Conservation (phyloP, 2,797 vertebrate species). For the Hippoglossus hippoglossus region DNA sequence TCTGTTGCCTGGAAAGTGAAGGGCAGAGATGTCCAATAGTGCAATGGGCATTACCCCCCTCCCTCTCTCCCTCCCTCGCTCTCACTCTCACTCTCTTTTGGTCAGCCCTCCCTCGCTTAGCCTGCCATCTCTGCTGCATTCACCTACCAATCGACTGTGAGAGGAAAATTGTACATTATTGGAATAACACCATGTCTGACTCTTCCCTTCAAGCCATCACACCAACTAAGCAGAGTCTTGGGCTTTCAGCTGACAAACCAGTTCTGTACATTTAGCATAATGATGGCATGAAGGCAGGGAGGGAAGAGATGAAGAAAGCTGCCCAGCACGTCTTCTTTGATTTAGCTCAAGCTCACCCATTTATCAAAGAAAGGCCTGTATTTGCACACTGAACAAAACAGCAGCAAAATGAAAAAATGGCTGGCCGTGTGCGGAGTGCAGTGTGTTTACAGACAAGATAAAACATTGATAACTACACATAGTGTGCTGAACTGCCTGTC, state of each 20-base stretch:
- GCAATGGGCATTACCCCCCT: slow-evolving; percentile 56
- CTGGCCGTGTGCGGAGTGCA: slow-evolving; percentile 45
- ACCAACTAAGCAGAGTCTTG: slow-evolving; percentile 52
- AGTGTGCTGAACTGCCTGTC: slow-evolving; percentile 62
- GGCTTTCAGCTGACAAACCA: slow-evolving; percentile 69
- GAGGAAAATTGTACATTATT: slow-evolving; percentile 62
- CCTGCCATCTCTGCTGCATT: slow-evolving; percentile 48
- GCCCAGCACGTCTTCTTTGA: slow-evolving; percentile 73
- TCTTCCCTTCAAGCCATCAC: slow-evolving; percentile 58
- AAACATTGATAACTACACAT: slow-evolving; percentile 65
- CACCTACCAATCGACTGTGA: slow-evolving; percentile 49
- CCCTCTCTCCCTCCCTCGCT: slow-evolving; percentile 1
- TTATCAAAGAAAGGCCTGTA: slow-evolving; percentile 74
- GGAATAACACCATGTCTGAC: slow-evolving; percentile 60
- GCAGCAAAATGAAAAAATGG: slow-evolving; percentile 47
- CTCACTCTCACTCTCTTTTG: slow-evolving; percentile 29
- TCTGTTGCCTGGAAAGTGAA: slow-evolving; percentile 87
- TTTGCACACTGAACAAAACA: slow-evolving; percentile 73
- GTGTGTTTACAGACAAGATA: slow-evolving; percentile 62
- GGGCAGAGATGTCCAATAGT: slow-evolving; percentile 80
- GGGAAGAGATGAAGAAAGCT: slow-evolving; percentile 69
- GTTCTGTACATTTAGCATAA: slow-evolving; percentile 75
- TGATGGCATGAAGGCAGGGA: slow-evolving; percentile 64
- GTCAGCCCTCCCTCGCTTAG: slow-evolving; percentile 30
- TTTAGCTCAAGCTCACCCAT: slow-evolving; percentile 75